Evolutionary conservation across 2,888 invertebrate species (phyloP).

Genomic region (Galeopsomyia nigrocyanea): DNA sequence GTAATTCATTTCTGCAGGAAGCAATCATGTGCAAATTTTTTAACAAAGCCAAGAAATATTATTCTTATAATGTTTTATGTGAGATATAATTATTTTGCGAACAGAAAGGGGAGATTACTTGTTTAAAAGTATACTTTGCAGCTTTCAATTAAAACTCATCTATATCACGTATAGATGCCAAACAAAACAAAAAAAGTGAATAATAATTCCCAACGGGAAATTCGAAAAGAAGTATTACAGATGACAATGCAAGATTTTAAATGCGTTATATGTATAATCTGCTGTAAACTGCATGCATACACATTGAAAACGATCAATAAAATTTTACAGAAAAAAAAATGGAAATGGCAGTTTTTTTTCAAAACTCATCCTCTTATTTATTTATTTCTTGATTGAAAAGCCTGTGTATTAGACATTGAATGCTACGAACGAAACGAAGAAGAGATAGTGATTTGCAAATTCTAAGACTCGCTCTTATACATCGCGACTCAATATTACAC

Average conservation of each 20-base stretch:
- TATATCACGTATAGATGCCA: constrained; percentile 24
- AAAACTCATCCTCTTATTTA: constrained; percentile 55
- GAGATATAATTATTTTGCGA: constrained; percentile 24
- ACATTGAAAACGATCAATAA: constrained; percentile 53
- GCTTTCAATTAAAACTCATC: constrained; percentile 9
- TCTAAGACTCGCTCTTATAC: no score
- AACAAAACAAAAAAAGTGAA: background rate
- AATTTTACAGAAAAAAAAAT: constrained; percentile 51
- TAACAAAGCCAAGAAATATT: constrained; percentile 28
- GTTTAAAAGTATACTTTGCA: constrained; percentile 13
- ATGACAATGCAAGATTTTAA: constrained; percentile 23
- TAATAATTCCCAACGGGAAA: constrained; percentile 14
- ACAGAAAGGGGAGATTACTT: constrained; percentile 13
- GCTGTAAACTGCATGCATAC: constrained; percentile 54
- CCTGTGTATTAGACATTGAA: no score
- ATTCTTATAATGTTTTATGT: constrained; percentile 31
- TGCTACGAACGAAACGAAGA: no score
- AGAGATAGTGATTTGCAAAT: no score
- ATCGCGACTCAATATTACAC: no score
- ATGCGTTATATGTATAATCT: constrained; percentile 44
- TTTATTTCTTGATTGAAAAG: constrained; percentile 77
- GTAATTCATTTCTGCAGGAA: constrained; percentile 29
- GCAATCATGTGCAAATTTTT: constrained; percentile 25
- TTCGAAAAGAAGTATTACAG: constrained; percentile 30
- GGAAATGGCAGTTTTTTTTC: background rate